phyloP scores from a whole-genome alignment of 2,888 invertebrate species.

The Oegoconia quadripuncta region DNA sequence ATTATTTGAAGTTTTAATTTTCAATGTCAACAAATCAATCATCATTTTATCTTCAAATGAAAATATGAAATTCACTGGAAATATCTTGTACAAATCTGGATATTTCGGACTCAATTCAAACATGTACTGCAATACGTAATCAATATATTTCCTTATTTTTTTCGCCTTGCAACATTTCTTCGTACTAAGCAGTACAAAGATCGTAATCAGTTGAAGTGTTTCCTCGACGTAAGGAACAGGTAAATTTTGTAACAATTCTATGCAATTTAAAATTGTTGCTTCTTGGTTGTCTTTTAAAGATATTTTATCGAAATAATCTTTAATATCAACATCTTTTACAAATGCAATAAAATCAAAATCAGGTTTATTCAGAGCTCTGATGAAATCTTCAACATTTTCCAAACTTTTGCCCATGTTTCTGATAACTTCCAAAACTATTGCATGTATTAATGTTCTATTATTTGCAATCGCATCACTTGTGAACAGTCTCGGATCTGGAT shows the following conservation, averaged over 20 bases:
- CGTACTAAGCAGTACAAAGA: conserved; percentile 54
- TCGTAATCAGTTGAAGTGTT: conserved; percentile 54
- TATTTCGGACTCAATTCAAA: conserved; percentile 59
- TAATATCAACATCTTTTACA: conserved; percentile 38
- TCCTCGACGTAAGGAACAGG: conserved; percentile 61
- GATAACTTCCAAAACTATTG: conserved; percentile 48
- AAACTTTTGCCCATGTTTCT: conserved; percentile 50
- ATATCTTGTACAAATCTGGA: conserved; percentile 65
- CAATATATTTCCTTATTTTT: conserved; percentile 49
- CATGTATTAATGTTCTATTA: conserved; percentile 48
- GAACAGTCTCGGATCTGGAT: conserved; percentile 35
- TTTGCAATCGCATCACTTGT: conserved; percentile 37
- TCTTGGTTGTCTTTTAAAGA: conserved; percentile 30
- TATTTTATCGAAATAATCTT: conserved; percentile 39
- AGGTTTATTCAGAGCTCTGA: conserved; percentile 45
- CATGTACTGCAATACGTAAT: conserved; percentile 48
- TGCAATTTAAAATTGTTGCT: conserved; percentile 35
- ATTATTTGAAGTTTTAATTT: conserved; percentile 51
- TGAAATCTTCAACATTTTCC: conserved; percentile 44
- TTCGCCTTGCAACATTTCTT: conserved; percentile 54
- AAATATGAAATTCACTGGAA: conserved; percentile 55
- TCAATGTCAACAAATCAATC: conserved; percentile 53
- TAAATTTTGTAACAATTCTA: conserved; percentile 51
- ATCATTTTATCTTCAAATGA: conserved; percentile 46
- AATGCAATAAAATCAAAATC: conserved; percentile 48